Conservation (phyloP, 2,113 vertebrate species). For the Rattus rattus region DNA sequence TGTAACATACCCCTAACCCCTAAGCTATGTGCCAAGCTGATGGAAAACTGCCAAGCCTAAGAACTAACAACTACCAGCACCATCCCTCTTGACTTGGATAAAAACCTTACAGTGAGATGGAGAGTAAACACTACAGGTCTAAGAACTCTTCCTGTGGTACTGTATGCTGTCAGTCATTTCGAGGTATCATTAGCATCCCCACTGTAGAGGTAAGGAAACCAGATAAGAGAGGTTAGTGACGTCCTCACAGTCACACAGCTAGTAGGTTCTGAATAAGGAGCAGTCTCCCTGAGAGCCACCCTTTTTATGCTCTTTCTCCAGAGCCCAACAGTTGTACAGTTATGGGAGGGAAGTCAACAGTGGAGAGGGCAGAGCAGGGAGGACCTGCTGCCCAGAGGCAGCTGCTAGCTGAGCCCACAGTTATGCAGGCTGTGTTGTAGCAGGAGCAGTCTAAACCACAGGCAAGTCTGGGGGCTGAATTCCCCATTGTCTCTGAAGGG, state of each 20-base stretch:
- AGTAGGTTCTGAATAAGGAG: neutral
- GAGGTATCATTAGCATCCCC: neutral
- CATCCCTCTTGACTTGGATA: neutral
- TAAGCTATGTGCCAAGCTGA: neutral
- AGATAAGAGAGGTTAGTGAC: neutral
- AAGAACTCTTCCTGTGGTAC: neutral
- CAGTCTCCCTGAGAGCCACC: neutral
- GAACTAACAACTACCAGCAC: neutral
- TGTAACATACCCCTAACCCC: neutral
- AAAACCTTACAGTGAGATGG: neutral
- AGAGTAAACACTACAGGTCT: neutral
- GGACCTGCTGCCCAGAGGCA: neutral
- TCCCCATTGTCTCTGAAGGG: neutral
- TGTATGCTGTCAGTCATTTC: neutral
- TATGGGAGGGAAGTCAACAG: accelerated
- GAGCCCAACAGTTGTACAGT: no score
- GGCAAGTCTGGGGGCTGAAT: neutral
- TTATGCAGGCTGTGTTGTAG: neutral
- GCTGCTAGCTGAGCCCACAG: neutral
- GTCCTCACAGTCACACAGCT: neutral
- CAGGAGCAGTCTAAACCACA: neutral
- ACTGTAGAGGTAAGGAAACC: neutral
- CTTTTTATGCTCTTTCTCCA: neutral
- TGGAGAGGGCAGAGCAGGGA: no score
- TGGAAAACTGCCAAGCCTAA: neutral